Conservation (phyloP, 2,888 invertebrate species). For the Ariolimax columbianus region DNA sequence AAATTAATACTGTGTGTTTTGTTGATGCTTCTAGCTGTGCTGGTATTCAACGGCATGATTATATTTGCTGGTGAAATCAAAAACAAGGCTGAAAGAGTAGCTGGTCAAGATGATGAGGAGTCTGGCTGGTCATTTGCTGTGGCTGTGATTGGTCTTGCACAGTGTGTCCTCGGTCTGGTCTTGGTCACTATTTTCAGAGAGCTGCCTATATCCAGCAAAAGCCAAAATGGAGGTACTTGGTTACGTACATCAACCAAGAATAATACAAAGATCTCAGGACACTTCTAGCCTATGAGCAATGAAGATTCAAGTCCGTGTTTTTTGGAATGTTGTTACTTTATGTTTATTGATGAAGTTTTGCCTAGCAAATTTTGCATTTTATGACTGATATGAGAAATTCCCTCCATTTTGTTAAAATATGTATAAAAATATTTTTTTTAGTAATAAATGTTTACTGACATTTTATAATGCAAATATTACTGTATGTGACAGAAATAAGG, state of each 20-base stretch:
- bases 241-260: slow-evolving; percentile 32
- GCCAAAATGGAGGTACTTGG: slow-evolving; percentile 28
- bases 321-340: background rate
- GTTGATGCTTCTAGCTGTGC: slow-evolving; percentile 40
- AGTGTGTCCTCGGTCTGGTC: slow-evolving; percentile 38
- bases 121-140: slow-evolving; percentile 48
- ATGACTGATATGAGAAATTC: background rate
- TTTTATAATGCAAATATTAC: background rate
- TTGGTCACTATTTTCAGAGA: slow-evolving; percentile 48
- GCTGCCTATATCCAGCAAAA: slow-evolving; percentile 18
- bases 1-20: background rate
- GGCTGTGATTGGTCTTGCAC: slow-evolving; percentile 37
- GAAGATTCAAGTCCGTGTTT: background rate
- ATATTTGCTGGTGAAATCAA: slow-evolving; percentile 53
- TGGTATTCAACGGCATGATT: slow-evolving; percentile 49
- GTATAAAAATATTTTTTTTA: background rate
- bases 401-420: background rate
- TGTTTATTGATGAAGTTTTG: background rate
- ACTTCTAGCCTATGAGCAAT: background rate
- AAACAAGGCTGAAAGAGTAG: slow-evolving; percentile 47
- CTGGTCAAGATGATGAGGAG: slow-evolving; percentile 52
- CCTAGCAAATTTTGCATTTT: background rate
- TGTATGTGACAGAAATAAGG: too few relatives aligned
- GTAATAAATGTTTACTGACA: background rate
- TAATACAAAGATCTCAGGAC: background rate